phyloP scores from a whole-genome alignment of 30 jellyfish, hydroid and myxozoan species.

The Pelagia noctiluca region DNA sequence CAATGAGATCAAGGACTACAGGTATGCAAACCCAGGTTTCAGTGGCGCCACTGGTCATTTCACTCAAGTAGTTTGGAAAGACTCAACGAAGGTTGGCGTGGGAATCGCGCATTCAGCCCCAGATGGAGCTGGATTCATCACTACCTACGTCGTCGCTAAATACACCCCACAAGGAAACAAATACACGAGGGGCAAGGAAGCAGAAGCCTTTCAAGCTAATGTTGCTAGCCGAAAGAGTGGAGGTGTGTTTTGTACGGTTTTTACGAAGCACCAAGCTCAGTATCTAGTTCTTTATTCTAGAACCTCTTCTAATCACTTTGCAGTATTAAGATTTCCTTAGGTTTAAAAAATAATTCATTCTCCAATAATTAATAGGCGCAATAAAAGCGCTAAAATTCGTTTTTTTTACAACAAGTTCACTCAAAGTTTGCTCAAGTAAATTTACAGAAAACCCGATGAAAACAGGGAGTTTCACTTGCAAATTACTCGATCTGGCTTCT shows the following conservation, averaged over 20 bases:
- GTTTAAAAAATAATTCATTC: too few relatives aligned
- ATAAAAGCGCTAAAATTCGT: too few relatives aligned
- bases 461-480: too few relatives aligned
- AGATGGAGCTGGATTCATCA: background rate
- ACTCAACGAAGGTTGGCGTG: background rate
- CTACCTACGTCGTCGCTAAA: conserved; percentile 3
- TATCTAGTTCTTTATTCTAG: background rate
- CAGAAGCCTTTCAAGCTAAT: background rate
- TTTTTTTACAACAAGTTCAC: too few relatives aligned
- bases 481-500: too few relatives aligned
- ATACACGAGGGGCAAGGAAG: background rate
- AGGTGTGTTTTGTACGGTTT: background rate
- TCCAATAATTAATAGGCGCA: too few relatives aligned
- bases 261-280: background rate
- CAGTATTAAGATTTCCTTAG: too few relatives aligned
- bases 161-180: conserved; percentile 4
- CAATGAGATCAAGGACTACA: conserved; percentile 36
- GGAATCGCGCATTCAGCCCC: conserved; percentile 1
- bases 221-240: background rate
- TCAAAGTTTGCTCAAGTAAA: too few relatives aligned
- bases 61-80: conserved; percentile 6
- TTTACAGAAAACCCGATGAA: too few relatives aligned
- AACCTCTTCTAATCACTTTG: background rate
- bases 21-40: conserved; percentile 14
- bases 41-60: conserved; percentile 20